Evolutionary conservation across 2,113 vertebrate species (phyloP), one percentile per base, ranked within the genome.

Genomic region (Brachypodius melanocephalos): DNA sequence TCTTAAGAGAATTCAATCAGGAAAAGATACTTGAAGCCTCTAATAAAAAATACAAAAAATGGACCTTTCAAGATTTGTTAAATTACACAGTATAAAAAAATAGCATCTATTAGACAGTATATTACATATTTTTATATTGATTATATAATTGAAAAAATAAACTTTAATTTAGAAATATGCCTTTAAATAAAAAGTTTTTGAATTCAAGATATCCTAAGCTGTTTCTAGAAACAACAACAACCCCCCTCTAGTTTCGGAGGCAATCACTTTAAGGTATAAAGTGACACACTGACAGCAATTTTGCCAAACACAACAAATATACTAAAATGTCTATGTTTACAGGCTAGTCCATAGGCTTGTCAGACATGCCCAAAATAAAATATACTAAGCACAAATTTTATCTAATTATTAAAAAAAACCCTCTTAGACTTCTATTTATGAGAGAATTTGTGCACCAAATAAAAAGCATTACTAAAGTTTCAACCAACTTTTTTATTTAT

Each of bases 391-490:
- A 69, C 1, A 72, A 58, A 12, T 51, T 34, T 71, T 43, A 63
- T 17, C 2, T 2, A 84, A 49, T 71, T 2, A 54, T 49, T 21
- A 49, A 68, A 72, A 24, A 45, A 28, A 1, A n/a, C 1, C 0
- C 6, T 42, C 12, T n/a, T 79, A 16, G 14, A 59, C 5, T 45
- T 83, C 5, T 43, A 55, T 43, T 74, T 48, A 75, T 51, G 15
- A 48, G 14, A 58, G 3, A 49, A 73, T 69, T 40, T 68, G 46
- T 57, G 24, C 6, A 66, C 15, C 11, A 69, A 57, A 69, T 49
- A 63, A 28, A 85, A 87, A 75, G 3, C 3, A 31, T 48, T 54
- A 55, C 6, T 68, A 28, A 10, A 62, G 4, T 31, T 63, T 46
- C 42, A 52, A 59, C 14, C 13, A 58, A 17, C 2, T 43, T 75